Conservation (phyloP, 2,797 vertebrate species). For the Acanthornis magna region DNA sequence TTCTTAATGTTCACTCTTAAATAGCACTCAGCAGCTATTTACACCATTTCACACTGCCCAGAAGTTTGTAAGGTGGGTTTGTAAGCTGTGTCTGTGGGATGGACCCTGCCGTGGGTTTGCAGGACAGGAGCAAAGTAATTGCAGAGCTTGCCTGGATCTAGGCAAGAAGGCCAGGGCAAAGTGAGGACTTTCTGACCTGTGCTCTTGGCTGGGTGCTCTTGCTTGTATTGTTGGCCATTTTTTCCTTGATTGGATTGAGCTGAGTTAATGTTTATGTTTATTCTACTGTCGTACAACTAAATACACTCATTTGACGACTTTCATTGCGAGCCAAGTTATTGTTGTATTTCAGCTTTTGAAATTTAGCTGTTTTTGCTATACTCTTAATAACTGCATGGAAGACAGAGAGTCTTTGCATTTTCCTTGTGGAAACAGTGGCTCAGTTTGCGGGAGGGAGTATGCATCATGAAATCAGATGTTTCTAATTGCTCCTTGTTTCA, state of each 20-base stretch:
- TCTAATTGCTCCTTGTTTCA: constrained; percentile 49
- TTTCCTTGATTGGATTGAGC: neutral
- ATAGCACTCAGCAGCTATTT: neutral
- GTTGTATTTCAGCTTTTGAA: constrained; percentile 33
- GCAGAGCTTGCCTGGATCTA: neutral
- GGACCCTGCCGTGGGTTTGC: rapidly evolving
- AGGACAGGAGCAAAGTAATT: neutral
- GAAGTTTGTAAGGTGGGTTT: neutral
- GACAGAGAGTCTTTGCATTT: neutral
- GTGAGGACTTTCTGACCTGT: neutral
- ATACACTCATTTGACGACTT: constrained; percentile 47
- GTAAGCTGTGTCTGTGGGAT: neutral
- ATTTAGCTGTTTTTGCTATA: neutral
- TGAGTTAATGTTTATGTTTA: constrained; percentile 43
- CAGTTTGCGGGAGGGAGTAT: constrained; percentile 14
- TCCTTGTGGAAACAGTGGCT: constrained; percentile 20
- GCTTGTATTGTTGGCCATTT: neutral
- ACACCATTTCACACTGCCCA: neutral
- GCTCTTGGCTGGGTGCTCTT: neutral
- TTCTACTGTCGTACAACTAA: neutral
- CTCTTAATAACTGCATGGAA: neutral
- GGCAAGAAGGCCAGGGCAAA: neutral
- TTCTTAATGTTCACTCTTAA: neutral
- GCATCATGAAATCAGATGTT: constrained; percentile 37
- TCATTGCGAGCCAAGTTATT: constrained; percentile 1